These are phyloP conservation scores for Fundulus diaphanus DNA, from an alignment of 2,797 vertebrate species.

Conservation along the genomic window DNA sequence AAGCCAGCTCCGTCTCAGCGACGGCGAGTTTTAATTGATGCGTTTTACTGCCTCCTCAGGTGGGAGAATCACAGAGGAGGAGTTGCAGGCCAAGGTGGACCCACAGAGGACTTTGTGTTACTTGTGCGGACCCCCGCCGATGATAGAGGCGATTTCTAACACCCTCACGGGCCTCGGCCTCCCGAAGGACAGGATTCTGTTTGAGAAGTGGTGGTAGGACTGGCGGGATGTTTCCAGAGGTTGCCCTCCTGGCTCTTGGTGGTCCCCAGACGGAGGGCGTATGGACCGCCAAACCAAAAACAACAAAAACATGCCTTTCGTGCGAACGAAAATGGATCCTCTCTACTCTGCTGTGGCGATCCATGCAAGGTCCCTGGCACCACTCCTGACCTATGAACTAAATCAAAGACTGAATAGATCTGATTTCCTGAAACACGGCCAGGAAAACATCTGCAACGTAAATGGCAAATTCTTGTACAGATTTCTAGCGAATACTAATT, in stretches of 20 bases:
- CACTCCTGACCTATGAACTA: conserved; percentile 24
- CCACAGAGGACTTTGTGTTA: conserved; percentile 87
- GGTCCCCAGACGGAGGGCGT: not conserved
- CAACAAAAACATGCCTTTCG: not conserved
- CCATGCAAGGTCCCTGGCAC: conserved; percentile 17
- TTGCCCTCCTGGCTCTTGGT: not conserved
- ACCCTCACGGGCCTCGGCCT: conserved; percentile 82
- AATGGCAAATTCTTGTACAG: not conserved
- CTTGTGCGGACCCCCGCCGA: conserved; percentile 95
- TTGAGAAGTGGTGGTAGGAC: conserved; percentile 98
- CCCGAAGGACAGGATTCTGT: conserved; percentile 85
- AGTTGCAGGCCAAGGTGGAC: conserved; percentile 81
- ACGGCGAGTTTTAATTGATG: conserved; percentile 20
- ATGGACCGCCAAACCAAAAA: conserved; percentile 12
- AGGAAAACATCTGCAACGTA: conserved; percentile 21
- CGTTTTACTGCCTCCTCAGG: conserved; percentile 76
- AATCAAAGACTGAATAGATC: conserved; percentile 25
- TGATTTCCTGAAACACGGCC: conserved; percentile 21
- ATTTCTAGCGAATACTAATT: not conserved
- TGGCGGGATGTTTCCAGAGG: not conserved
- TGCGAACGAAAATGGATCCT: conserved; percentile 17
- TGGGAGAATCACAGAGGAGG: conserved; percentile 86
- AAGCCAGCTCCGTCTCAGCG: conserved; percentile 19
- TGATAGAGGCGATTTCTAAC: conserved; percentile 90
- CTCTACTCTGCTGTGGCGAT: conserved; percentile 20